Conservation (phyloP, 1,140 invertebrate species). For the Platyura marginata region DNA sequence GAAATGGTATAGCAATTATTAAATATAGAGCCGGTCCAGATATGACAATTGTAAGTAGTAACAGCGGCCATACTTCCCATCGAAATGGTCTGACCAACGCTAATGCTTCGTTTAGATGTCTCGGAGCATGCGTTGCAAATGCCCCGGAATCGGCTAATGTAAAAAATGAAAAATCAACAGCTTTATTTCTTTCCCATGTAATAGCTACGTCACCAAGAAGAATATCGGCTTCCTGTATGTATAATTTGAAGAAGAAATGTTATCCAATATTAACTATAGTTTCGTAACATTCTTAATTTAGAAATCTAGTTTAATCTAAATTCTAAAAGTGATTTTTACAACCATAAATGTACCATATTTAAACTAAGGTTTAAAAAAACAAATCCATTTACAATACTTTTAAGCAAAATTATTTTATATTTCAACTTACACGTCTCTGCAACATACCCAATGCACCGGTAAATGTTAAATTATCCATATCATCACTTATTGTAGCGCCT, state of each 20-base stretch:
- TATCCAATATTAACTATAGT: neutral
- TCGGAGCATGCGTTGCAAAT: conserved; percentile 47
- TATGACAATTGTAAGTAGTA: conserved; percentile 29
- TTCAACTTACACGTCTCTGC: conserved; percentile 35
- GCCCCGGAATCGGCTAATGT: conserved; percentile 50
- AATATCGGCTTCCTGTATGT: conserved; percentile 39
- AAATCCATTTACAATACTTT: too few relatives aligned
- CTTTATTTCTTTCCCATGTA: conserved; percentile 42
- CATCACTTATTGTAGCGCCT: conserved; percentile 34
- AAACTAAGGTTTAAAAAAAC: too few relatives aligned
- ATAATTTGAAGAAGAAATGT: conserved; percentile 2
- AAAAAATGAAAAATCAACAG: conserved; percentile 49
- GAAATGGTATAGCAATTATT: conserved; percentile 28
- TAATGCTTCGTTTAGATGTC: conserved; percentile 43
- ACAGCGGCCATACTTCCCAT: conserved; percentile 39
- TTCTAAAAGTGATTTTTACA: too few relatives aligned
- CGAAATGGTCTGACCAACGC: conserved; percentile 47
- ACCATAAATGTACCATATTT: too few relatives aligned
- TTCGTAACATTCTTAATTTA: too few relatives aligned
- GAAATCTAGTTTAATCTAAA: too few relatives aligned
- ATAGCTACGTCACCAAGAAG: conserved; percentile 48
- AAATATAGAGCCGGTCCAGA: conserved; percentile 31
- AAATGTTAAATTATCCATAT: conserved; percentile 37
- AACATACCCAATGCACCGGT: conserved; percentile 47
- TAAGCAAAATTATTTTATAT: neutral